Evolutionary conservation across 2,797 vertebrate genomes (phyloP), one percentile per base, ranked within the genome.

Genomic region (Falco naumanni): DNA sequence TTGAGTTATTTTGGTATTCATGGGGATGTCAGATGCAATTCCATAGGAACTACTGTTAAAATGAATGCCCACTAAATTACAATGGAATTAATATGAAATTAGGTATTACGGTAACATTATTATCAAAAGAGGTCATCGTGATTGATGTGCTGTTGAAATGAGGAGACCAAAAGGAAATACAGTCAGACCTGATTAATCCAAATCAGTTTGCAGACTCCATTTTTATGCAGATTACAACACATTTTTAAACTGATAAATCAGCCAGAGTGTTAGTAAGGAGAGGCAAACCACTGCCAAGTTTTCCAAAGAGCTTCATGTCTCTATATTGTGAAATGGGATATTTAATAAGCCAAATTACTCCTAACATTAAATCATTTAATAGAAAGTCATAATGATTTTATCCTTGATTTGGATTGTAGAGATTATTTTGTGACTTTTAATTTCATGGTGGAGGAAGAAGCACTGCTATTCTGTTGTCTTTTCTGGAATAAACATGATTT

Each of bases 51-150:
- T 97, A 96, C 94, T 94, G 64, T 95, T 90, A 87, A 96, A 97
- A 97, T 98, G 96, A 98, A 97, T 94, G 87, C 77, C 94, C 71
- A 91, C 92, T 96, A 97, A 96, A 95, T 98, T 98, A 97, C 96
- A 97, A 96, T 79, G 93, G 94, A 97, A 98, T 97, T 98, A 98
- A 97, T 97, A 94, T 94, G 95, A 97, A 98, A 98, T 98, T 98
- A 97, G 95, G 94, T 97, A 98, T 97, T 98, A 97, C 11, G 14
- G 93, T 95, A 97, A 98, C 71, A 87, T 70, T 95, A 97, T 97
- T 97, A 98, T 97, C 98, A 97, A 95, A 98, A 97, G 97, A 97
- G 93, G 95, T 97, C 97, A 95, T 64, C 3, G 2, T 98, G 97
- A 98, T 97, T 96, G 96, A 98, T 98, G 82, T 78, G 50, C 59